Evolutionary conservation across 64 coral and sea anemone genomes (phyloP).

Genomic region (Actinia tenebrosa): DNA sequence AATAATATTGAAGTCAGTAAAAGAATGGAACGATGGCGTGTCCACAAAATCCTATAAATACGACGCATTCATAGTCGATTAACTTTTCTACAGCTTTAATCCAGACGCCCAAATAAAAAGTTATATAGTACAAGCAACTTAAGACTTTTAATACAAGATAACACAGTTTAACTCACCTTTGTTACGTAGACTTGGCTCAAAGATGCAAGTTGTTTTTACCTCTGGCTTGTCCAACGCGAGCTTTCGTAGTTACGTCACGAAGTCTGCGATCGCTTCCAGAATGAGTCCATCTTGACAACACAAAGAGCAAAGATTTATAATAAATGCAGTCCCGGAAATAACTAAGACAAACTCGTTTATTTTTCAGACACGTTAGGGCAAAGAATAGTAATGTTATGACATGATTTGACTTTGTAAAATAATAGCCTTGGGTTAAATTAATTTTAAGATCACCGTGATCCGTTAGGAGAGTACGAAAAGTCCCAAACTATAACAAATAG

Average conservation of each 20-base stretch:
- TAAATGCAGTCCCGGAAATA: constrained; percentile 1
- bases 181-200: neutral
- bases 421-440: neutral
- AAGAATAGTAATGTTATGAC: neutral
- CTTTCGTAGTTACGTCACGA: neutral
- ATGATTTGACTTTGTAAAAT: neutral
- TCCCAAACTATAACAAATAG: neutral
- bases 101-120: neutral
- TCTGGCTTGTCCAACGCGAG: neutral
- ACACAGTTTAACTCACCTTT: neutral
- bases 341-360: neutral
- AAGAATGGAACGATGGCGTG: neutral
- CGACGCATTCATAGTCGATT: neutral
- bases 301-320: neutral
- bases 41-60: neutral
- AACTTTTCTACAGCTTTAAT: neutral
- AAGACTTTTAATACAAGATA: neutral
- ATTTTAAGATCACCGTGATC: neutral
- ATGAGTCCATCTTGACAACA: neutral
- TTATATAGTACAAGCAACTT: neutral
- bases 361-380: neutral
- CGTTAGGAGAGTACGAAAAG: neutral
- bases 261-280: neutral
- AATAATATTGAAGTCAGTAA: neutral
- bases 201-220: neutral